A percentile compares a stretch with the other conserved stretches of the same genome.
Conservation (phyloP, 2,888 invertebrate genomes). For the Drosophila siamana region DNA sequence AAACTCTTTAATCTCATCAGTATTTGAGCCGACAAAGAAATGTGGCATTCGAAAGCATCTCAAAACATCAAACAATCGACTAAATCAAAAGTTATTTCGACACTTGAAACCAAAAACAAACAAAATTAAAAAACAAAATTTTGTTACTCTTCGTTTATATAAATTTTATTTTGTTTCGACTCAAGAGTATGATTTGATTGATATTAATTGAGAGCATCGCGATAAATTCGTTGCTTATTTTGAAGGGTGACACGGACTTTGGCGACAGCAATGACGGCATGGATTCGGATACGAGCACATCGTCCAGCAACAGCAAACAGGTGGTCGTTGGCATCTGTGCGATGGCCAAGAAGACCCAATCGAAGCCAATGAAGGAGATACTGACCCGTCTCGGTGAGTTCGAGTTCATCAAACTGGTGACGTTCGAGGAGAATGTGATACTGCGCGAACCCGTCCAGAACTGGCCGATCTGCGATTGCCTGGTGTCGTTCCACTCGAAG, state of each 20-base stretch:
- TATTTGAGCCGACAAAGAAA: no score
- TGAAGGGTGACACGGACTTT: slow-evolving; percentile 91
- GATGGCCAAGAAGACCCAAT: slow-evolving; percentile 99
- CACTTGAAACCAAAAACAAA: no score
- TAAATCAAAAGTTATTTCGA: no score
- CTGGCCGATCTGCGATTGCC: slow-evolving; percentile 99
- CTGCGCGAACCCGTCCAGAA: slow-evolving; percentile 98
- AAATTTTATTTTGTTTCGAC: background rate
- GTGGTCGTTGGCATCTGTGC: slow-evolving; percentile 99
- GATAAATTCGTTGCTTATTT: background rate
- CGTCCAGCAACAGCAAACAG: slow-evolving; percentile 90
- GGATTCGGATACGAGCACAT: slow-evolving; percentile 87
- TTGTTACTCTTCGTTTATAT: no score
- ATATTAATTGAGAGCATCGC: background rate
- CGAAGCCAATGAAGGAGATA: slow-evolving; percentile 99
- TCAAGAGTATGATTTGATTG: background rate
- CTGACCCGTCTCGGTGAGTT: slow-evolving; percentile 97
- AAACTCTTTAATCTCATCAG: no score
- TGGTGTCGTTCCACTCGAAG: slow-evolving; percentile 99
- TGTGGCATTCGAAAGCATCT: no score
- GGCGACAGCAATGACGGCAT: slow-evolving; percentile 88
- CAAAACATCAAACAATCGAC: slow-evolving; percentile 1
- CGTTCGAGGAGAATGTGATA: slow-evolving; percentile 98
- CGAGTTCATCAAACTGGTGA: slow-evolving; percentile 96
- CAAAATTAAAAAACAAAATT: no score